Evolutionary conservation across 1,140 invertebrate genomes (phyloP).

Genomic region (Ceratina calcarata): DNA sequence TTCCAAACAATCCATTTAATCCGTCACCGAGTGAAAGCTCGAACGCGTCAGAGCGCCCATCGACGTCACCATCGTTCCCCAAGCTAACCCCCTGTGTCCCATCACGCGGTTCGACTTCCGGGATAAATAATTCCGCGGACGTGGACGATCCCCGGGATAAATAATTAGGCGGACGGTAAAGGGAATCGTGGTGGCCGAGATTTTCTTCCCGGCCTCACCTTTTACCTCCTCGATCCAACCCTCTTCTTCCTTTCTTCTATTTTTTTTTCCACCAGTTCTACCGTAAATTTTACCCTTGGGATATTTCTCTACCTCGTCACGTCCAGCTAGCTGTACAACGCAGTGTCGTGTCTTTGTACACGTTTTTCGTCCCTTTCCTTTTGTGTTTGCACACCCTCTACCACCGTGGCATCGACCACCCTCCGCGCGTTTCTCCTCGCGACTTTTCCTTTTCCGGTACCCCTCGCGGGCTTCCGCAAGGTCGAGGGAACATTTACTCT

Average conservation of each 20-base stretch:
- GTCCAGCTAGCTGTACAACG: constrained; percentile 63
- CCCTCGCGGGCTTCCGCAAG: constrained; percentile 2
- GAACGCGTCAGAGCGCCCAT: constrained; percentile 16
- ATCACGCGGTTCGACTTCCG: constrained; percentile 12
- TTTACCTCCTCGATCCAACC: not conserved
- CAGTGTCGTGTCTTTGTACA: constrained; percentile 57
- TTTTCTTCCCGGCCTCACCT: constrained; percentile 38
- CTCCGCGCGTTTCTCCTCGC: not conserved
- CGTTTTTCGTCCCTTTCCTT: constrained; percentile 31
- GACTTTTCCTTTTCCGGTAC: constrained; percentile 38
- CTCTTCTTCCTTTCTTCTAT: too few relatives aligned
- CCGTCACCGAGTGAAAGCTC: constrained; percentile 10
- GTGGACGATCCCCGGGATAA: constrained; percentile 34
- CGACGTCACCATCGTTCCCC: not conserved
- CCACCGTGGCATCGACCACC: constrained; percentile 5
- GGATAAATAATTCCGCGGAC: constrained; percentile 34
- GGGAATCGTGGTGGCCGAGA: constrained; percentile 38
- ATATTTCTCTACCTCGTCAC: constrained; percentile 54
- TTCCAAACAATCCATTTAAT: constrained; percentile 1
- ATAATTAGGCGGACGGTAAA: constrained; percentile 50
- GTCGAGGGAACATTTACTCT: constrained; percentile 29
- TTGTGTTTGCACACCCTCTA: constrained; percentile 35
- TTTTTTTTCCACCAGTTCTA: not conserved
- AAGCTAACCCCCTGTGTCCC: not conserved
- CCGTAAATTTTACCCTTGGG: constrained; percentile 19